Evolutionary conservation across 1,140 invertebrate species (phyloP).

Genomic region (Brachionus calyciflorus): DNA sequence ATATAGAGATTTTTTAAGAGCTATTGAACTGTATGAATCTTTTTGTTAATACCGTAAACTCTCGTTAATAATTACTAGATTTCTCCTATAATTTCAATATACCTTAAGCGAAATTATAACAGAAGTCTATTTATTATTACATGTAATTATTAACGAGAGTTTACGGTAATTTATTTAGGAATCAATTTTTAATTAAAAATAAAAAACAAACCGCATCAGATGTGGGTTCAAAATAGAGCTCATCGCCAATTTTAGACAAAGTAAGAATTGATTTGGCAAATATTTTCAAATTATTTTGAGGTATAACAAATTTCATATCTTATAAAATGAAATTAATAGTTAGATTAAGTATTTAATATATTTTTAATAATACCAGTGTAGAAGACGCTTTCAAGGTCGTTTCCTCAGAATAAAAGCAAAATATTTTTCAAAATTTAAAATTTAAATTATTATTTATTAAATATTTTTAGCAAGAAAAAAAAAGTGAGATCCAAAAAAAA

Average conservation of each 20-base stretch:
- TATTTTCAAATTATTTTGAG: constrained; percentile 27
- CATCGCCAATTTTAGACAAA: constrained; percentile 40
- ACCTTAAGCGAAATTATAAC: no score
- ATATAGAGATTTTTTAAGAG: no score
- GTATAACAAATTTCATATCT: constrained; percentile 44
- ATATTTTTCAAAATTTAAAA: no score
- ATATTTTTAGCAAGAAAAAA: constrained; percentile 5
- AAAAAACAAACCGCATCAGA: constrained; percentile 24
- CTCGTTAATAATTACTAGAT: no score
- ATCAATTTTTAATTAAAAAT: not conserved
- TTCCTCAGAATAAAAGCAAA: not conserved
- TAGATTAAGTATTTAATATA: not conserved
- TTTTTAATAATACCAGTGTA: not conserved
- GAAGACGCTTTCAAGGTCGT: not conserved
- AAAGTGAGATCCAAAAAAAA: not conserved
- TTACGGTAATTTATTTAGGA: not conserved
- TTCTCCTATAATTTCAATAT: no score
- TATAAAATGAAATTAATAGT: not conserved
- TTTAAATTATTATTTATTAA: no score
- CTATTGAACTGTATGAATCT: no score
- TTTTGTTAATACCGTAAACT: no score
- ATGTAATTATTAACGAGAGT: no score
- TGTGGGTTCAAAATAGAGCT: constrained; percentile 36
- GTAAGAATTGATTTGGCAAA: constrained; percentile 41
- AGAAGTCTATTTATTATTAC: no score